These are phyloP conservation scores for Neomonachus schauinslandi DNA, from an alignment of 2,113 vertebrate species.

Conservation along the genomic window DNA sequence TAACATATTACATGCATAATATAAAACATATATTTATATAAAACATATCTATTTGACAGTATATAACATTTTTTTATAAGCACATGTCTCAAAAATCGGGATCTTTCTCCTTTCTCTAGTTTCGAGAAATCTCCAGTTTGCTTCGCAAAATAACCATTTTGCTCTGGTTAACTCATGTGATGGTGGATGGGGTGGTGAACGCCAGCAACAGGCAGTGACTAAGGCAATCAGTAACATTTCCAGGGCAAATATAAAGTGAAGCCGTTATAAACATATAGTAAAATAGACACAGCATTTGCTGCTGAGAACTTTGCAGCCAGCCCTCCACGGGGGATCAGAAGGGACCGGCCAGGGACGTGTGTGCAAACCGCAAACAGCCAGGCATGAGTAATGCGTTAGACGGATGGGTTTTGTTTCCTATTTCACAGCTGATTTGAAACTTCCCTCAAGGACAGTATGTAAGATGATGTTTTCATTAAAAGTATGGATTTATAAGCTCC, in stretches of 20 bases:
- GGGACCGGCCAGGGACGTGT: background rate
- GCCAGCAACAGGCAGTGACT: background rate
- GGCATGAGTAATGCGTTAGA: background rate
- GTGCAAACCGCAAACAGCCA: too few relatives aligned
- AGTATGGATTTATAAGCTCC: background rate
- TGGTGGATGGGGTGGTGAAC: background rate
- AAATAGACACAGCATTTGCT: background rate
- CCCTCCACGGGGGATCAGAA: background rate
- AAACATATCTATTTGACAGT: background rate
- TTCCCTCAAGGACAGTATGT: background rate
- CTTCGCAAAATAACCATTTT: slow-evolving; percentile 49
- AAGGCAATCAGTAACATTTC: background rate
- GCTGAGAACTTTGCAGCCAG: background rate
- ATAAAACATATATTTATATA: background rate
- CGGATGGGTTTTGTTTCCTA: background rate
- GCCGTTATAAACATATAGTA: background rate
- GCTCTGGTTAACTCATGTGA: slow-evolving; percentile 59
- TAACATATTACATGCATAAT: background rate
- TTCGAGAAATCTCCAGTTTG: slow-evolving; percentile 65
- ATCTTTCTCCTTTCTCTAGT: slow-evolving; percentile 52
- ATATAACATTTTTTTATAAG: slow-evolving; percentile 49
- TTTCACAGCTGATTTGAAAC: slow-evolving; percentile 26
- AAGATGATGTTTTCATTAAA: background rate
- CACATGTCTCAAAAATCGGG: slow-evolving; percentile 63
- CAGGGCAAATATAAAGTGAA: background rate